phyloP scores from a whole-genome alignment of 2,888 invertebrate species.

The Melanophora roralis region DNA sequence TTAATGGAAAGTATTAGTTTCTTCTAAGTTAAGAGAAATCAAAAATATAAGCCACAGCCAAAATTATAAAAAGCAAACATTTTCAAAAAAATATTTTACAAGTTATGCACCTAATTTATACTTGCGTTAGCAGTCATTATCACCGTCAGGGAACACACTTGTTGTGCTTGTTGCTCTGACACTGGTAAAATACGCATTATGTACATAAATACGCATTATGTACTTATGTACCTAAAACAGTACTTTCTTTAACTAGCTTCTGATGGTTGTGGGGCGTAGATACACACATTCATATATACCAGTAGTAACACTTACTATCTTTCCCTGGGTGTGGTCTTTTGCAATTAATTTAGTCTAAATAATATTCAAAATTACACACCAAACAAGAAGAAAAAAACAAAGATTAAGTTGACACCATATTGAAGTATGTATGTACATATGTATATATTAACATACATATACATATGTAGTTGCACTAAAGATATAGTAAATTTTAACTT shows the following conservation, averaged over 20 bases:
- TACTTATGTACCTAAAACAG: background rate
- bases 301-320: background rate
- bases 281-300: no score
- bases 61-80: no score
- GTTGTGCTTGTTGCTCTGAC: background rate
- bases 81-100: no score
- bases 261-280: constrained; percentile 8
- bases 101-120: background rate
- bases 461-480: no score
- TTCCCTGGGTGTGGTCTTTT: constrained; percentile 24
- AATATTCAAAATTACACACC: constrained; percentile 10
- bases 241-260: no score
- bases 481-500: no score
- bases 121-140: constrained; percentile 1
- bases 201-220: background rate
- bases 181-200: background rate
- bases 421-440: no score
- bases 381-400: background rate
- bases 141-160: constrained; percentile 7
- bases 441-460: no score
- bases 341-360: constrained; percentile 25
- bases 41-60: no score
- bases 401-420: constrained; percentile 17
- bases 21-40: no score
- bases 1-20: no score